phyloP scores from a whole-genome alignment of 2,888 invertebrate species.

The Cremastobaeus sp. region DNA sequence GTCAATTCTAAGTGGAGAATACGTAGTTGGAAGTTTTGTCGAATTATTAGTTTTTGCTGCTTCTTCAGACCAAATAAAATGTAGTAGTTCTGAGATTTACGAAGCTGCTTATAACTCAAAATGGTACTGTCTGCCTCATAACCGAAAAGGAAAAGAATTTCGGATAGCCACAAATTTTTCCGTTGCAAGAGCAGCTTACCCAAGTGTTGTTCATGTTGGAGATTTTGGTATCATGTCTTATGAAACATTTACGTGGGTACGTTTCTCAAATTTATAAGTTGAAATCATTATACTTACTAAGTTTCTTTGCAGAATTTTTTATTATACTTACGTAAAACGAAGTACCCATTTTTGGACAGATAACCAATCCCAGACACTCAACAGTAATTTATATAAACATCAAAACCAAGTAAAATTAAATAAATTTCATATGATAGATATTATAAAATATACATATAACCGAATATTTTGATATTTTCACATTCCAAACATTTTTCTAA shows the following conservation, averaged over 20 bases:
- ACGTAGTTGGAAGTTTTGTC: conserved; percentile 47
- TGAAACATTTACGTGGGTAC: conserved; percentile 57
- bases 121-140: conserved; percentile 31
- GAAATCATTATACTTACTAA: too few species aligned
- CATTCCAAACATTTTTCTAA: too few species aligned
- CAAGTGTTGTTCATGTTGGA: conserved; percentile 55
- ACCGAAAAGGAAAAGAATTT: conserved; percentile 42
- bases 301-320: too few species aligned
- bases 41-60: conserved; percentile 57
- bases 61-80: conserved; percentile 40
- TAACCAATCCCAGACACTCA: too few species aligned
- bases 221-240: conserved; percentile 58
- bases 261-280: too few species aligned
- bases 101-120: conserved; percentile 29
- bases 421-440: too few species aligned
- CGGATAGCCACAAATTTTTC: conserved; percentile 31
- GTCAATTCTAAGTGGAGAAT: conserved; percentile 44
- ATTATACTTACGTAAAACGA: too few species aligned
- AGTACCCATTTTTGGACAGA: too few species aligned
- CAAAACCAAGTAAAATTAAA: too few species aligned
- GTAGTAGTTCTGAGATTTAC: conserved; percentile 27
- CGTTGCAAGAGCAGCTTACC: conserved; percentile 34
- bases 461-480: too few species aligned
- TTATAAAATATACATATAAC: background rate
- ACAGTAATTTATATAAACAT: too few species aligned